A percentile compares a stretch with the other conserved stretches of the same genome.
Evolutionary conservation across 1,140 invertebrate species (phyloP).

Genomic region (Lerema accius): DNA sequence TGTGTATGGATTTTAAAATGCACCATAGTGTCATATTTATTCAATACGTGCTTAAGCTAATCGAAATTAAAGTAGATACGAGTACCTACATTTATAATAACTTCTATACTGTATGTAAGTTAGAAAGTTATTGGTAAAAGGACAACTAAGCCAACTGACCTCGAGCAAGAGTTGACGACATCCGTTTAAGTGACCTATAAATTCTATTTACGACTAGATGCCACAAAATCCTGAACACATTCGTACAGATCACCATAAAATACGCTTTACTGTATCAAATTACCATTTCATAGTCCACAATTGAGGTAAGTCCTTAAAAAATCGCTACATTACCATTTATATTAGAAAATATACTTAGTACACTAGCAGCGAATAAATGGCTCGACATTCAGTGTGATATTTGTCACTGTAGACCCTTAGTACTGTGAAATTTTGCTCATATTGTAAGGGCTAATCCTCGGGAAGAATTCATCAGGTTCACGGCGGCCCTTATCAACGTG

Average conservation of each 20-base stretch:
- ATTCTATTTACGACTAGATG: conserved; percentile 39
- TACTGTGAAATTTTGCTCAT: conserved; percentile 73
- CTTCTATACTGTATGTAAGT: too few relatives aligned
- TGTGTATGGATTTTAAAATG: too few relatives aligned
- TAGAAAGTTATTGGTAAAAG: too few relatives aligned
- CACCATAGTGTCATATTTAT: too few relatives aligned
- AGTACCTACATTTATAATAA: too few relatives aligned
- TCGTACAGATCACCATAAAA: conserved; percentile 17
- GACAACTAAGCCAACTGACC: neutral
- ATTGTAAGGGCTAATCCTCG: conserved; percentile 77
- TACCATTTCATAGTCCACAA: conserved; percentile 36
- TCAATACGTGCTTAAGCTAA: too few relatives aligned
- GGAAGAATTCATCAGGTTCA: conserved; percentile 71
- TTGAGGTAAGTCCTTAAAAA: conserved; percentile 46
- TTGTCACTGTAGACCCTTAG: conserved; percentile 56
- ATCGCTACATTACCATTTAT: conserved; percentile 69
- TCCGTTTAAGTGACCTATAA: conserved; percentile 29
- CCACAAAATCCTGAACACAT: too few relatives aligned
- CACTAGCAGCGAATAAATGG: conserved; percentile 55
- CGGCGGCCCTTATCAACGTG: conserved; percentile 59
- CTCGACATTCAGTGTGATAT: conserved; percentile 55
- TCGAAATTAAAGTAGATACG: too few relatives aligned
- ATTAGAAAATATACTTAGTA: conserved; percentile 68
- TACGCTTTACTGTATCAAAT: conserved; percentile 36
- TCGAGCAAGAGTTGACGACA: neutral